Percentiles rank a stretch among this genome's conserved stretches.
These are phyloP conservation scores for Phaethornis superciliosus DNA, from an alignment of 2,113 vertebrate genomes.

Conservation along the genomic window DNA sequence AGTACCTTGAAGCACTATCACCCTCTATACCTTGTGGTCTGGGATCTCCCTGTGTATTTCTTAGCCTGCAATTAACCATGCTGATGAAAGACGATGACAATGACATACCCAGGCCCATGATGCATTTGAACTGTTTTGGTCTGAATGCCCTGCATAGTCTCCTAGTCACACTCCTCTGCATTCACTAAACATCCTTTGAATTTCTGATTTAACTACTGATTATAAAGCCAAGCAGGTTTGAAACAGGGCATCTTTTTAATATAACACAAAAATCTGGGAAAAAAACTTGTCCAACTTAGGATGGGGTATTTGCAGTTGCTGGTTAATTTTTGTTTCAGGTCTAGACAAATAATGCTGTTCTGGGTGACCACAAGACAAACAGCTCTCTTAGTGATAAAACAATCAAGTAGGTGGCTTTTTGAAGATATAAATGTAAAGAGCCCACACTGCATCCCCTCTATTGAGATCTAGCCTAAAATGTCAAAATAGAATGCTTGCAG, in stretches of 20 bases:
- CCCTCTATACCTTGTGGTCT: rapidly evolving
- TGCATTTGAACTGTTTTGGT: neutral
- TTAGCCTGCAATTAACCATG: neutral
- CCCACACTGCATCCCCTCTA: neutral
- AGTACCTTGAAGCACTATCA: neutral
- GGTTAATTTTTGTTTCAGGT: neutral
- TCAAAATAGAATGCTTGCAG: neutral
- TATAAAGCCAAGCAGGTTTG: neutral
- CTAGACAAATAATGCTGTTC: neutral
- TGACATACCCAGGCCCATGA: neutral
- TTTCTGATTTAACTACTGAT: neutral
- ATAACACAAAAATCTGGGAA: neutral
- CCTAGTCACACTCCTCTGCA: neutral
- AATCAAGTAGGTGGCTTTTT: neutral
- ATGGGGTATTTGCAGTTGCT: neutral
- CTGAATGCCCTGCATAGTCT: neutral
- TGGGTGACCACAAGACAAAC: neutral
- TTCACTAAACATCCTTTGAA: neutral
- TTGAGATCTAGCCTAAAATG: neutral
- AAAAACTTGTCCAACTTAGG: neutral
- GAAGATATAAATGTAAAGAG: neutral
- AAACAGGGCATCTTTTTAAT: neutral
- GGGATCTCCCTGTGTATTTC: neutral
- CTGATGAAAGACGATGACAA: neutral
- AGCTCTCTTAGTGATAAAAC: neutral